A percentile compares a stretch with the other conserved stretches of the same genome.
phyloP scores from a whole-genome alignment of 2,888 invertebrate genomes.

The Sarcophaga caerulescens region DNA sequence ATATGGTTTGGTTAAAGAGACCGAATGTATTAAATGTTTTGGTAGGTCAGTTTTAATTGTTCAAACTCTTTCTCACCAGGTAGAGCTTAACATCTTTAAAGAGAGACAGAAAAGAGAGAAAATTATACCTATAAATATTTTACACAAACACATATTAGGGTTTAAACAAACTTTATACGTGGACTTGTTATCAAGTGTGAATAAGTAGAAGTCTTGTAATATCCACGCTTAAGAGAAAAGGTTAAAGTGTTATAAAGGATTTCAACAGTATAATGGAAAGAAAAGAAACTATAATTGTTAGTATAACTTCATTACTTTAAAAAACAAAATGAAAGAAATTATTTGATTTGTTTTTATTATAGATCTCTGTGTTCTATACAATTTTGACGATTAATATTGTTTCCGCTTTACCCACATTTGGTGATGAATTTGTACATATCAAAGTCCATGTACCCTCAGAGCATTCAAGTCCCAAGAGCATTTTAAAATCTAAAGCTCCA shows the following conservation, averaged over 20 bases:
- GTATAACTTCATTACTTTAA: constrained; percentile 22
- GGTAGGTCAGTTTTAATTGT: constrained; percentile 50
- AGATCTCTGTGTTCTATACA: constrained; percentile 26
- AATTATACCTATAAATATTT: constrained; percentile 72
- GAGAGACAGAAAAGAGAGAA: background rate
- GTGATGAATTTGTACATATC: constrained; percentile 75
- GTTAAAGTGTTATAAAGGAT: background rate
- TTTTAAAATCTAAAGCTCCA: constrained; percentile 12
- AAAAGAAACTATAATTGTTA: constrained; percentile 45
- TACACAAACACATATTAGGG: constrained; percentile 72
- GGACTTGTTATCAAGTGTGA: constrained; percentile 70
- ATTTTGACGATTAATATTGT: constrained; percentile 21
- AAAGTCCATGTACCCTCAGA: constrained; percentile 75
- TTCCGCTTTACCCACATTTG: constrained; percentile 69
- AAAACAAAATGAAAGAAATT: background rate
- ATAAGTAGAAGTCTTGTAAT: background rate
- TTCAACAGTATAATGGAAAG: constrained; percentile 36
- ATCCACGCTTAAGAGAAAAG: background rate
- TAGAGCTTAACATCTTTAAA: background rate
- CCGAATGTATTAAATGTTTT: constrained; percentile 28
- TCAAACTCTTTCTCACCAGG: background rate
- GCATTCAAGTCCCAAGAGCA: background rate
- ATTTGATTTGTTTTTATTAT: constrained; percentile 9
- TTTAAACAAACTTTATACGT: constrained; percentile 75
- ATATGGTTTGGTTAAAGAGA: background rate